phyloP scores from a whole-genome alignment of 2,888 invertebrate species.

The Nemotelus nigrinus region DNA sequence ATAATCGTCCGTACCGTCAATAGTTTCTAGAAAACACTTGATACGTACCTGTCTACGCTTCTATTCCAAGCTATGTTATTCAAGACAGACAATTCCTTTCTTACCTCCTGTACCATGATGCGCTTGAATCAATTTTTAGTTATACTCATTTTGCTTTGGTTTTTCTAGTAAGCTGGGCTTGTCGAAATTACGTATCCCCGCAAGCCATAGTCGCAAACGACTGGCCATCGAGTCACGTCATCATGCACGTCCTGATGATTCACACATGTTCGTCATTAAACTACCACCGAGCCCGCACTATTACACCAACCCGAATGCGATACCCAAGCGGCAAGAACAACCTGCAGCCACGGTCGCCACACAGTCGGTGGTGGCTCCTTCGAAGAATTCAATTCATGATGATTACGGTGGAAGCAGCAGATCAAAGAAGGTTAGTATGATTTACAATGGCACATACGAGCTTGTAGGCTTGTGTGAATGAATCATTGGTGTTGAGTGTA shows the following conservation, averaged over 20 bases:
- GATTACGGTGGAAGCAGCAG: conserved; percentile 50
- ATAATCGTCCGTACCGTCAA: conserved; percentile 4
- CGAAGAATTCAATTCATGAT: conserved; percentile 60
- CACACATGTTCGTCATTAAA: conserved; percentile 87
- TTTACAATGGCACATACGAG: too few relatives aligned
- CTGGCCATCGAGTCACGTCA: conserved; percentile 80
- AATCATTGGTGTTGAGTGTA: too few relatives aligned
- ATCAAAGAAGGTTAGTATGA: conserved; percentile 31
- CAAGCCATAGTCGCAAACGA: conserved; percentile 82
- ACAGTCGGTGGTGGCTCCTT: conserved; percentile 19
- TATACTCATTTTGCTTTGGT: conserved; percentile 59
- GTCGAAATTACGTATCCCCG: conserved; percentile 76
- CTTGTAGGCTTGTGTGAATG: too few relatives aligned
- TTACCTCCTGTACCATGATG: conserved; percentile 50
- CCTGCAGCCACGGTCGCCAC: conserved; percentile 17
- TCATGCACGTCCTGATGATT: conserved; percentile 77
- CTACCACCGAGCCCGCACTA: conserved; percentile 86
- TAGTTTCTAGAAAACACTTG: too few relatives aligned
- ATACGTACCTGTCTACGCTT: too few relatives aligned
- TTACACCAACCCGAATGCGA: conserved; percentile 72
- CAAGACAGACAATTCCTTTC: neutral
- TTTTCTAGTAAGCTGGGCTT: conserved; percentile 79
- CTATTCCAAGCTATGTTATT: too few relatives aligned
- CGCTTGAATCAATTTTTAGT: conserved; percentile 68
- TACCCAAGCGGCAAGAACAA: conserved; percentile 20